phyloP scores from a whole-genome alignment of 2,888 invertebrate species.

The Leptopilina syphax region DNA sequence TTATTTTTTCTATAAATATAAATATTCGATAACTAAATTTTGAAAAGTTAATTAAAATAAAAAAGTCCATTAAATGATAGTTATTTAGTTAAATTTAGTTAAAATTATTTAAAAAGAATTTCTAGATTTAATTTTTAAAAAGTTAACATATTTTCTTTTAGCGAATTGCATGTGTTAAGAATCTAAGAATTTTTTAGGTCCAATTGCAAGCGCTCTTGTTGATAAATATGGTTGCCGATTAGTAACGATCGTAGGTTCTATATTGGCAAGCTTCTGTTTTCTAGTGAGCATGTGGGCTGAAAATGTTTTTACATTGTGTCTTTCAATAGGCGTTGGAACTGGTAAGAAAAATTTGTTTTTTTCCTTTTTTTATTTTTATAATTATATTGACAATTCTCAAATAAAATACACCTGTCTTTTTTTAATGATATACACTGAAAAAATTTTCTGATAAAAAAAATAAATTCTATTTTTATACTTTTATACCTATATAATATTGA shows the following conservation, averaged over 20 bases:
- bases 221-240: conserved; percentile 95
- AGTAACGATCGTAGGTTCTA: conserved; percentile 93
- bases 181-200: conserved; percentile 82
- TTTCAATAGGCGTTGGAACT: conserved; percentile 96
- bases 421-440: neutral
- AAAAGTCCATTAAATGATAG: too few relatives aligned
- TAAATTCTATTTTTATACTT: too few relatives aligned
- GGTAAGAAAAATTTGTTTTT: conserved; percentile 74
- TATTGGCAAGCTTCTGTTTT: conserved; percentile 88
- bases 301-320: conserved; percentile 89
- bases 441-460: too few relatives aligned
- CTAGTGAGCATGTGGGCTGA: conserved; percentile 88
- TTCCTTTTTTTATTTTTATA: neutral
- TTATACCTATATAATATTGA: too few relatives aligned
- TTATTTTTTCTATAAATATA: too few relatives aligned
- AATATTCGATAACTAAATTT: too few relatives aligned
- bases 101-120: neutral
- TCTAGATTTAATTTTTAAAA: too few relatives aligned
- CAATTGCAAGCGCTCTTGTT: conserved; percentile 95
- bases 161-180: neutral
- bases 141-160: neutral
- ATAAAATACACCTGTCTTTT: too few relatives aligned
- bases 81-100: too few relatives aligned
- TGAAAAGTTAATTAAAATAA: too few relatives aligned
- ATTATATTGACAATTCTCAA: too few relatives aligned